Conservation (phyloP, 2,797 vertebrate species). For the Antrozous pallidus region DNA sequence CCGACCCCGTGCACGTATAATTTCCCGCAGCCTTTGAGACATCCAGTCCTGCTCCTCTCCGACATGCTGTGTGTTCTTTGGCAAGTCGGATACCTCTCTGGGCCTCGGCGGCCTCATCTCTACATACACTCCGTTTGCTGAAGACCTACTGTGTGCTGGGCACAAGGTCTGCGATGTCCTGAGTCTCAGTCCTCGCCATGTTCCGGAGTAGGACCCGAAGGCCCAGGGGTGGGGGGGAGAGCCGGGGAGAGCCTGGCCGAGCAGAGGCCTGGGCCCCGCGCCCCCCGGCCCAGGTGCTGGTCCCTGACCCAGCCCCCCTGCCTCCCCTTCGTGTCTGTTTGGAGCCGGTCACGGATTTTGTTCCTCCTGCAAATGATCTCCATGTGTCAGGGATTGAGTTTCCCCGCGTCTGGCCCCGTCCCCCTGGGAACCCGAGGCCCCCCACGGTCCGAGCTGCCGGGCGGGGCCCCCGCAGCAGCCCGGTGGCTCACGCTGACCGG, state of each 20-base stretch:
- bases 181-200: neutral
- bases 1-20: rapidly evolving
- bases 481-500: neutral
- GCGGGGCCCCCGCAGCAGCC: neutral
- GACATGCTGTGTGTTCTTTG: neutral
- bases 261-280: neutral
- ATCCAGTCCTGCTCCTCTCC: neutral
- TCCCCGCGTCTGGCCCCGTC: constrained; percentile 62
- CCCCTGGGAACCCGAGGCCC: constrained; percentile 50
- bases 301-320: neutral
- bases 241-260: rapidly evolving
- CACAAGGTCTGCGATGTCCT: neutral
- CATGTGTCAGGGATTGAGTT: constrained; percentile 75
- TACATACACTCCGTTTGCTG: neutral
- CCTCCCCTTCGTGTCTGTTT: neutral
- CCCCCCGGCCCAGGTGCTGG: neutral
- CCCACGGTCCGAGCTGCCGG: constrained; percentile 43
- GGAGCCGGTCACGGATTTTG: constrained; percentile 65
- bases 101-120: neutral
- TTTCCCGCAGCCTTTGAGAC: neutral
- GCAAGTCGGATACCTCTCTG: constrained; percentile 16
- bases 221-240: neutral
- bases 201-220: neutral
- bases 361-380: constrained; percentile 70
- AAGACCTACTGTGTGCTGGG: neutral